Percentiles rank a stretch among this genome's conserved stretches.
phyloP scores from a whole-genome alignment of 2,888 invertebrate genomes.

The Tipula helvola region DNA sequence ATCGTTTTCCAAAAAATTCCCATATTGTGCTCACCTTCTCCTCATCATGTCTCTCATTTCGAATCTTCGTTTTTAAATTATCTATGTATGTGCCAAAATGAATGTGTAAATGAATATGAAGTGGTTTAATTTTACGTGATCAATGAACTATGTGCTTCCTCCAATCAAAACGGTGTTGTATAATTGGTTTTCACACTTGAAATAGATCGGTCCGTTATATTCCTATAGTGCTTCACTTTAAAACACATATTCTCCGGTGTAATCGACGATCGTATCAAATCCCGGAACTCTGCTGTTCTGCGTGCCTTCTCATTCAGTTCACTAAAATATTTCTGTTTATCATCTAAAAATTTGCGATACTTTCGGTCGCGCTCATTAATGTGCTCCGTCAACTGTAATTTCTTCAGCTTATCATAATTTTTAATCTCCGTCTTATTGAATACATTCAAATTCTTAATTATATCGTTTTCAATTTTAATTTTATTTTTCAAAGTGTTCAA shows the following conservation, averaged over 20 bases:
- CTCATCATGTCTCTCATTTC: too few relatives aligned
- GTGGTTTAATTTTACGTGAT: too few relatives aligned
- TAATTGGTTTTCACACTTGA: background rate
- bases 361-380: background rate
- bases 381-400: background rate
- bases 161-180: background rate
- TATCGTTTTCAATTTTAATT: background rate
- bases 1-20: too few relatives aligned
- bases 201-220: background rate
- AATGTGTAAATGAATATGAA: too few relatives aligned
- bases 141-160: too few relatives aligned
- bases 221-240: background rate
- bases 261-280: background rate
- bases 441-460: background rate
- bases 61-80: too few relatives aligned
- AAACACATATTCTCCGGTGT: conserved; percentile 4
- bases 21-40: too few relatives aligned
- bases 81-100: too few relatives aligned
- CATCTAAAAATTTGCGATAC: background rate
- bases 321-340: background rate
- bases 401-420: background rate
- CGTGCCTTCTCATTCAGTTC: background rate
- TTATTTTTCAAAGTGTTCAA: background rate
- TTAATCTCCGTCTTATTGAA: background rate
- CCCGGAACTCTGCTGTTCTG: background rate